Evolutionary conservation across 2,888 invertebrate genomes (phyloP).

Genomic region (Tortrix viridana): DNA sequence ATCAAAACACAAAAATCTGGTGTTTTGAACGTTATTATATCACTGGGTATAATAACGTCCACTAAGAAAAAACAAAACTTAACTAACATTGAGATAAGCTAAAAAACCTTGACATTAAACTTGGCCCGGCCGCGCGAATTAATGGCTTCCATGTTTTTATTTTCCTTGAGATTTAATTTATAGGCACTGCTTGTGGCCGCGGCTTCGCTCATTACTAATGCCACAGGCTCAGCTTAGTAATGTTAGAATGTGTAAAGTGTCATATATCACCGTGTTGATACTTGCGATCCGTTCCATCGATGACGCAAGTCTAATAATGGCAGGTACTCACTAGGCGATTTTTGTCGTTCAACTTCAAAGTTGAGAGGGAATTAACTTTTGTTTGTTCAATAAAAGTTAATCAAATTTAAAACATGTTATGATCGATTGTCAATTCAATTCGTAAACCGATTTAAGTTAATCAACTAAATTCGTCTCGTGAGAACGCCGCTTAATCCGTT

Average conservation of each 20-base stretch:
- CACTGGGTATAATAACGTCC: constrained; percentile 71
- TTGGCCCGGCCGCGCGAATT: constrained; percentile 83
- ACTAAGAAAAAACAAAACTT: constrained; percentile 76
- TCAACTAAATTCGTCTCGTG: no score
- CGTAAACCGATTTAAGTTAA: no score
- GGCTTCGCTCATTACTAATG: constrained; percentile 80
- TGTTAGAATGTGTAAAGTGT: constrained; percentile 78
- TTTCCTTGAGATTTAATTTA: constrained; percentile 84
- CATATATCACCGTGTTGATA: constrained; percentile 79
- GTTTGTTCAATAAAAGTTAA: no score
- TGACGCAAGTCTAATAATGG: constrained; percentile 65
- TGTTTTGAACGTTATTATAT: constrained; percentile 64
- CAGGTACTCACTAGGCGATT: no score
- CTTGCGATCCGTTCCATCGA: constrained; percentile 60
- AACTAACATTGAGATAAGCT: constrained; percentile 81
- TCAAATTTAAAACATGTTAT: no score
- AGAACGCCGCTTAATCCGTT: constrained; percentile 48
- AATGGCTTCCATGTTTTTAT: constrained; percentile 84
- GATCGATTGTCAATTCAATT: no score
- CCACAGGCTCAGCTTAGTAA: constrained; percentile 69
- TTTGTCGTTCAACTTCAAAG: no score
- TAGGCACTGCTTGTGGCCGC: constrained; percentile 72
- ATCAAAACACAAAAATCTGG: constrained; percentile 49
- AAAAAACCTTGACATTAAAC: constrained; percentile 84
- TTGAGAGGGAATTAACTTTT: no score